Conservation (phyloP, 2,113 vertebrate species). For the Seriola quinqueradiata region DNA sequence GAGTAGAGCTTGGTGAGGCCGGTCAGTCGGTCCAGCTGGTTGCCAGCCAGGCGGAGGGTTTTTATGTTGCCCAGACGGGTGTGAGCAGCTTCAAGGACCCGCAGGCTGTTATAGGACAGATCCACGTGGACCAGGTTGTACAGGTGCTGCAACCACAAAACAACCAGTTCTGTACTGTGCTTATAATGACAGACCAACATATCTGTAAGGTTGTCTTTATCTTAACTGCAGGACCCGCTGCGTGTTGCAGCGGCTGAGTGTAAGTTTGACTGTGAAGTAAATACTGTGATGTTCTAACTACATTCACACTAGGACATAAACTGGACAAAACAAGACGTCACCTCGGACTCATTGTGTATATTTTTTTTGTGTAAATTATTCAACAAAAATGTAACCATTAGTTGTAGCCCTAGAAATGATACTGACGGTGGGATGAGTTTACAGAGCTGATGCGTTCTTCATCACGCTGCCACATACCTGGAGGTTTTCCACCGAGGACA, state of each 20-base stretch:
- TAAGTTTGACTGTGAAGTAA: not conserved
- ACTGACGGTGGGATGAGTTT: no score
- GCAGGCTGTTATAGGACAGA: slow-evolving; percentile 93
- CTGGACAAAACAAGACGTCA: no score
- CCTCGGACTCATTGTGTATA: no score
- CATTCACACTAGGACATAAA: no score
- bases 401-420: no score
- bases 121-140: slow-evolving; percentile 97
- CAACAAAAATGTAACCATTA: no score
- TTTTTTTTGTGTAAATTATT: no score
- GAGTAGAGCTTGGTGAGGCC: slow-evolving; percentile 97
- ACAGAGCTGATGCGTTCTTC: not conserved
- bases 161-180: not conserved
- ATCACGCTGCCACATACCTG: slow-evolving; percentile 83
- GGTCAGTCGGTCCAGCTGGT: slow-evolving; percentile 91
- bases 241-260: not conserved
- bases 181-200: not conserved
- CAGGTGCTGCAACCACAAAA: slow-evolving; percentile 86
- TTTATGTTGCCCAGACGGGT: slow-evolving; percentile 97
- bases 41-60: slow-evolving; percentile 94
- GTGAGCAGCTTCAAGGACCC: slow-evolving; percentile 90
- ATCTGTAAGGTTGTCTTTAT: not conserved
- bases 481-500: slow-evolving; percentile 92
- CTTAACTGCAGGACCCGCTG: not conserved
- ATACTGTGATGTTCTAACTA: no score